Conservation (phyloP, 2,797 vertebrate genomes). For the Choloepus didactylus region DNA sequence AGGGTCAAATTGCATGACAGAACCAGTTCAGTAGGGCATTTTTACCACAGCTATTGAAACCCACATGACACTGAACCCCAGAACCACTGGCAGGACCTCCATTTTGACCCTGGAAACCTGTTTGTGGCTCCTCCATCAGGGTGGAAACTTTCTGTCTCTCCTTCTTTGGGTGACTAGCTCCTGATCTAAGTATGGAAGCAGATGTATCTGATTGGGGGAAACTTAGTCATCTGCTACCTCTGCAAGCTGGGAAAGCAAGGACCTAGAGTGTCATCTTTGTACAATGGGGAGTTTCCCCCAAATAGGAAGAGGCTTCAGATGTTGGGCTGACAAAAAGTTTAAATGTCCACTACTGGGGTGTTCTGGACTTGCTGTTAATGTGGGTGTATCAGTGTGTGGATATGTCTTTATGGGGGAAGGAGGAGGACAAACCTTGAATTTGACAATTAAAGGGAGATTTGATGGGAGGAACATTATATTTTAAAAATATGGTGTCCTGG, state of each 20-base stretch:
- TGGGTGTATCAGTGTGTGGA: not conserved
- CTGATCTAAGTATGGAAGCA: not conserved
- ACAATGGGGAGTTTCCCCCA: not conserved
- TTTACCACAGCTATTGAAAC: not conserved
- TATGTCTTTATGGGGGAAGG: not conserved
- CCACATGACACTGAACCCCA: not conserved
- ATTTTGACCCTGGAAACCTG: not conserved
- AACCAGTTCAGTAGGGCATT: not conserved
- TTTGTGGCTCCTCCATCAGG: not conserved
- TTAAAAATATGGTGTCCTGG: not conserved
- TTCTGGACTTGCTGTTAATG: not conserved
- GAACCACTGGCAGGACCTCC: not conserved
- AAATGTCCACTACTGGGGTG: not conserved
- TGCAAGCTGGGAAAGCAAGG: not conserved
- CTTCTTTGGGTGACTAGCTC: not conserved
- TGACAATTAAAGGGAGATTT: not conserved
- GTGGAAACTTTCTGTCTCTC: not conserved
- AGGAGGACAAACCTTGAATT: not conserved
- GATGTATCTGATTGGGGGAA: not conserved
- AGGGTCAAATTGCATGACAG: not conserved
- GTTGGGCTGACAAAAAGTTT: not conserved
- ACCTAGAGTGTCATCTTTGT: not conserved
- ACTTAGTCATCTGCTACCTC: not conserved
- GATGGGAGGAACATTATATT: not conserved
- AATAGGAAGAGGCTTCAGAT: not conserved